Evolutionary conservation across 2,888 invertebrate species (phyloP), one percentile per base, ranked within the genome.

Genomic region (Hymenopus coronatus): DNA sequence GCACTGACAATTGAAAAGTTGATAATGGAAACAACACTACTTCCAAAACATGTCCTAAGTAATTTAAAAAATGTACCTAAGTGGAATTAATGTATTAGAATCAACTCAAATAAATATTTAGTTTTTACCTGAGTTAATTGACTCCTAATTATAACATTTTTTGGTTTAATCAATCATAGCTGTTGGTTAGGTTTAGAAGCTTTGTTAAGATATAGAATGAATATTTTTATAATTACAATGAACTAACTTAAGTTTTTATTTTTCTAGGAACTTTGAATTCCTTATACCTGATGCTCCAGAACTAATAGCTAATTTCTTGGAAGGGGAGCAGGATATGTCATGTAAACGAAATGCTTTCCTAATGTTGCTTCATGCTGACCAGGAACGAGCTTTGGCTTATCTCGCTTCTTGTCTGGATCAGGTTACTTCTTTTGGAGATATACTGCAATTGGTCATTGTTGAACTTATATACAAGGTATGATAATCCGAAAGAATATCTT

Each of bases 281-380:
- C 94, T 99, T 84, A 99, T 99, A 92, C 99, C 99, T 0, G 99
- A 99, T 93, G 99, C 99, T 0, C 99, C 99, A 0, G 99, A 99
- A 93, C 94, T 99, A 90, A 97, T 99, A 89, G 98, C 98, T 6
- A 97, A 96, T 91, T 99, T 99, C 94, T 94, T 99, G 91, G 99
- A 99, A 92, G 96, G 96, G 0, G 99, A 99, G 92, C 99, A 99
- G 93, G 99, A 99, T 92, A 99, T 99, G 97, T 99, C 99, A 0
- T 99, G 99, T 94, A 98, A 99, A 93, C 95, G 99, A 90, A 99
- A 99, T 93, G 99, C 99, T 0, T 99, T 99, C 94, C 96, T 99
- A 91, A 99, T 99, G 99, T 94, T 99, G 83, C 95, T 99, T 30
- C 99, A 99, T 92, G 99, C 99, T 0, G 99, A 99, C 93, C 98